Percentiles rank a stretch among this genome's conserved stretches.
These are phyloP conservation scores for Pogonophryne albipinna DNA, from an alignment of 2,797 vertebrate species.

Conservation along the genomic window DNA sequence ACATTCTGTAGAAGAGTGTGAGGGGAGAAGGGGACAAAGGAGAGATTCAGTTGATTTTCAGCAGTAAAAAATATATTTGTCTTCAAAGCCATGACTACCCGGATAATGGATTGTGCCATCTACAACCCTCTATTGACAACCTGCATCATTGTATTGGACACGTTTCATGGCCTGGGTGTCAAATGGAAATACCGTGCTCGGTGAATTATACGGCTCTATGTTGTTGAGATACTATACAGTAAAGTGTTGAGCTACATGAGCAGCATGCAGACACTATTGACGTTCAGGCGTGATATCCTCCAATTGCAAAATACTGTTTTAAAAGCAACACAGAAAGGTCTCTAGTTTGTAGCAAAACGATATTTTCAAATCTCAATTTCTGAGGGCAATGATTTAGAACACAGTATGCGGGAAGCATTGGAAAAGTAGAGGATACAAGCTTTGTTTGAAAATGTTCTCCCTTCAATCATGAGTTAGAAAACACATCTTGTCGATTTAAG, in stretches of 20 bases:
- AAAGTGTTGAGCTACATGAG: not conserved
- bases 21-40: not conserved
- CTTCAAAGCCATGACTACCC: slow-evolving; percentile 19
- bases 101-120: slow-evolving; percentile 38
- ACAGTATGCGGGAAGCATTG: not conserved
- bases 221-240: not conserved
- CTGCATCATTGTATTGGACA: slow-evolving; percentile 33
- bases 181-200: not conserved
- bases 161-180: slow-evolving; percentile 34
- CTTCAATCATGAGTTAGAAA: too few species aligned
- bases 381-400: not conserved
- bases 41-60: slow-evolving; percentile 11
- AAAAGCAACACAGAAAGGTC: not conserved
- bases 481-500: too few species aligned
- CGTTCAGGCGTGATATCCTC: not conserved
- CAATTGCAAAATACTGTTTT: not conserved
- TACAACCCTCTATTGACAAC: slow-evolving; percentile 19
- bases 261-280: not conserved
- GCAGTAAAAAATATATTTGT: slow-evolving; percentile 10
- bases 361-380: not conserved
- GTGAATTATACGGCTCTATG: slow-evolving; percentile 1
- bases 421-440: not conserved
- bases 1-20: not conserved
- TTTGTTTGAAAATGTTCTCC: not conserved
- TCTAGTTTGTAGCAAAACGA: not conserved